phyloP scores from a whole-genome alignment of 2,113 vertebrate species.

The Sminthopsis crassicaudata region DNA sequence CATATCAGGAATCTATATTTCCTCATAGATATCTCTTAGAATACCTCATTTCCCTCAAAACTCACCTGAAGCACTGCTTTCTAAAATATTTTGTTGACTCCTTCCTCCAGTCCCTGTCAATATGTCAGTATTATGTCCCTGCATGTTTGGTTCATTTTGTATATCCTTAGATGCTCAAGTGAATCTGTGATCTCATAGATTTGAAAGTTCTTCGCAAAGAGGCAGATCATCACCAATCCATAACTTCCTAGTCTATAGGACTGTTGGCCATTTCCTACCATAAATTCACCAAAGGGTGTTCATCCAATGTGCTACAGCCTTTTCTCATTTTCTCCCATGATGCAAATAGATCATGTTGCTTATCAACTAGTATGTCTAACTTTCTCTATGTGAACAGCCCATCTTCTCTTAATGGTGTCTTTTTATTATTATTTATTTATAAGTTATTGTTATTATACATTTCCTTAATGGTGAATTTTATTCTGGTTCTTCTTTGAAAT shows the following conservation, averaged over 20 bases:
- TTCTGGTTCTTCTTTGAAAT: background rate
- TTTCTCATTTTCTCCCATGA: background rate
- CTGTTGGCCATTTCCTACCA: background rate
- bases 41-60: background rate
- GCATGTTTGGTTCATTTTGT: background rate
- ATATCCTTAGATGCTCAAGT: background rate
- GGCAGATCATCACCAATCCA: background rate
- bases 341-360: background rate
- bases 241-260: background rate
- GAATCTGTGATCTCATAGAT: background rate
- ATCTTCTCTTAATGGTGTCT: background rate
- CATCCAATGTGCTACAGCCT: background rate
- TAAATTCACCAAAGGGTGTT: background rate
- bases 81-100: background rate
- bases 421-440: background rate
- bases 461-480: background rate
- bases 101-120: too few relatives aligned
- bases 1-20: background rate
- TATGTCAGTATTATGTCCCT: background rate
- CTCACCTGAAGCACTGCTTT: background rate
- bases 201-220: background rate
- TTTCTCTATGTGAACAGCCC: background rate
- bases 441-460: too few relatives aligned
- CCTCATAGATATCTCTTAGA: background rate
- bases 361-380: background rate